Evolutionary conservation across 1,140 invertebrate genomes (phyloP), one percentile per base, ranked within the genome.

Genomic region (Drosophila kanapiae): DNA sequence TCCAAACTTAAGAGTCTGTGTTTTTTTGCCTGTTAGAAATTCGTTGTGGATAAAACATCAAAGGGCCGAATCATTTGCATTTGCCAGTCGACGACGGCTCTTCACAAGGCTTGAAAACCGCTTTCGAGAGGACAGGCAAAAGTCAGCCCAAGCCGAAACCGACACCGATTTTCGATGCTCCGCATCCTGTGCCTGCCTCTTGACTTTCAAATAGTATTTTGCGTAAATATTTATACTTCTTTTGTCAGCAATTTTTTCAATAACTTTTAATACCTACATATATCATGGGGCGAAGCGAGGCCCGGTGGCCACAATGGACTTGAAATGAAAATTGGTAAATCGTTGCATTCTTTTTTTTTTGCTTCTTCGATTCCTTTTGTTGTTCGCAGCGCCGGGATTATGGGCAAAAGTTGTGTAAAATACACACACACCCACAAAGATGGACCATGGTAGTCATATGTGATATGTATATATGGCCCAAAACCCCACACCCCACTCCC

Each of bases 221-320:
- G 38, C 49, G 88, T 80, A 88, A 91, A 91, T 91, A 91, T 91
- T 91, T 86, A 90, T 80, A 81, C 75, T 90, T 91, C 90, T 91
- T 91, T 91, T 91, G 90, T 91, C 90, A 91, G 90, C 90, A 80
- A 67, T 86, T 83, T 90, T 91, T 91, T 83, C 83, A 91, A 91
- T 90, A 86, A 91, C 76, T 80, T 91, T 91, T 78, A 91, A 91
- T 91, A 72, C 78, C 82, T 75, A 64, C 82, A 91, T 91, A 90
- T 82, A 91, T 82, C 87, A 91, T 59, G 63, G 60, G 42, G 18
- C 13, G 42, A 37, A 51, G 7, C 3, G 45, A 18, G 18, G 11
- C 13, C 23, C 14, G 13, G 49, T 61, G 53, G 65, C 69, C 85
- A 88, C 84, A 91, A 88, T 91, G 80, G 81, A 72, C 68, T 71